phyloP scores from a whole-genome alignment of 1,140 invertebrate genomes.

The Phymastichus coffea region DNA sequence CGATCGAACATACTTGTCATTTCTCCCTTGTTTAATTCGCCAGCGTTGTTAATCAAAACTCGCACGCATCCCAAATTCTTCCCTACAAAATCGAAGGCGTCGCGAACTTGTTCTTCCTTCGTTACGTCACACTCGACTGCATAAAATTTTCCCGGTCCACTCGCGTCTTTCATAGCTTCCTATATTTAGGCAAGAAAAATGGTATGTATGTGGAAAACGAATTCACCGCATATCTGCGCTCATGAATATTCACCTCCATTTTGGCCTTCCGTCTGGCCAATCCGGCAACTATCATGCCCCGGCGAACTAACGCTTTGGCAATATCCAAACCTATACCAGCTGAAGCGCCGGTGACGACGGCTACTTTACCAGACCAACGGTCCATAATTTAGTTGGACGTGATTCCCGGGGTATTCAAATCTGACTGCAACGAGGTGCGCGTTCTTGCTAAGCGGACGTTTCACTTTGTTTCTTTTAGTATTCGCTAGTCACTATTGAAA shows the following conservation, averaged over 20 bases:
- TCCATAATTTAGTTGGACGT: too few species aligned
- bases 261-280: background rate
- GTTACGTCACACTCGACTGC: conserved; percentile 19
- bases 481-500: too few species aligned
- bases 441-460: too few species aligned
- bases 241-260: conserved; percentile 9
- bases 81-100: conserved; percentile 8
- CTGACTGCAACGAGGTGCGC: too few species aligned
- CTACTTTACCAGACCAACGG: conserved; percentile 13
- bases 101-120: conserved; percentile 5
- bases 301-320: background rate
- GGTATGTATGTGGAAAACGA: background rate
- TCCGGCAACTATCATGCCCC: conserved; percentile 9
- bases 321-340: conserved; percentile 7
- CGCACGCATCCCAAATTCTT: conserved; percentile 4
- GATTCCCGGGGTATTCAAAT: too few species aligned
- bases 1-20: conserved; percentile 17
- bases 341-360: conserved; percentile 11
- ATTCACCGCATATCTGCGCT: background rate
- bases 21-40: background rate
- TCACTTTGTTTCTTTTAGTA: too few species aligned
- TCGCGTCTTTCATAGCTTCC: conserved; percentile 6
- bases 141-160: conserved; percentile 12
- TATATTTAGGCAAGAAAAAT: background rate
- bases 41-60: conserved; percentile 18